Percentiles rank a stretch among this genome's conserved stretches.
These are phyloP conservation scores for Apamea epomidion DNA, from an alignment of 2,888 invertebrate species.

Conservation along the genomic window DNA sequence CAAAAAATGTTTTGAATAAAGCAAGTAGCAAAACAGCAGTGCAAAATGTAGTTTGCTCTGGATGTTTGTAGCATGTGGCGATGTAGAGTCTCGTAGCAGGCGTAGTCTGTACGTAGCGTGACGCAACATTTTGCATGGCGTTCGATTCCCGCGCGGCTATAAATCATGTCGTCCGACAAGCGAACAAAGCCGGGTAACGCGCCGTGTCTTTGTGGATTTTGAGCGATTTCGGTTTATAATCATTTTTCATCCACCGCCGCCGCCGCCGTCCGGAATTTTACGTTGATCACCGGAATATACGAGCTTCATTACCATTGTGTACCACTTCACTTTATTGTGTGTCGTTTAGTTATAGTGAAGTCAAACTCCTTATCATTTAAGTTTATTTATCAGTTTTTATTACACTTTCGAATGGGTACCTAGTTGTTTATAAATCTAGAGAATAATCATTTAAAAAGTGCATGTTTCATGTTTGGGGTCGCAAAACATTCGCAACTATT, in stretches of 20 bases:
- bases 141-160: conserved; percentile 80
- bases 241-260: conserved; percentile 84
- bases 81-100: conserved; percentile 53
- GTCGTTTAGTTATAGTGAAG: conserved; percentile 5
- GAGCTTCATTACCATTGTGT: conserved; percentile 59
- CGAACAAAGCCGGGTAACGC: conserved; percentile 89
- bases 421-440: background rate
- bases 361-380: background rate
- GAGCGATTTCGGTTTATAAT: conserved; percentile 87
- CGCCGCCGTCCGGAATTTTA: conserved; percentile 77
- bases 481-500: conserved; percentile 15
- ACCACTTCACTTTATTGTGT: conserved; percentile 49
- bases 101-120: conserved; percentile 77
- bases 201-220: conserved; percentile 89
- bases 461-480: conserved; percentile 40
- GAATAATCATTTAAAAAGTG: background rate
- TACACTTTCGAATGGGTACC: background rate
- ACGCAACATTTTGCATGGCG: conserved; percentile 88
- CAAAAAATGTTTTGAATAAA: conserved; percentile 34
- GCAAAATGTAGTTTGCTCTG: conserved; percentile 17
- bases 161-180: conserved; percentile 85
- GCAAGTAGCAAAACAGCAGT: conserved; percentile 53
- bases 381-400: background rate
- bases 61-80: conserved; percentile 70
- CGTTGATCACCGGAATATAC: conserved; percentile 79